A percentile compares a stretch with the other conserved stretches of the same genome.
Evolutionary conservation across 2,888 invertebrate genomes (phyloP).

Genomic region (Melanophora roralis): DNA sequence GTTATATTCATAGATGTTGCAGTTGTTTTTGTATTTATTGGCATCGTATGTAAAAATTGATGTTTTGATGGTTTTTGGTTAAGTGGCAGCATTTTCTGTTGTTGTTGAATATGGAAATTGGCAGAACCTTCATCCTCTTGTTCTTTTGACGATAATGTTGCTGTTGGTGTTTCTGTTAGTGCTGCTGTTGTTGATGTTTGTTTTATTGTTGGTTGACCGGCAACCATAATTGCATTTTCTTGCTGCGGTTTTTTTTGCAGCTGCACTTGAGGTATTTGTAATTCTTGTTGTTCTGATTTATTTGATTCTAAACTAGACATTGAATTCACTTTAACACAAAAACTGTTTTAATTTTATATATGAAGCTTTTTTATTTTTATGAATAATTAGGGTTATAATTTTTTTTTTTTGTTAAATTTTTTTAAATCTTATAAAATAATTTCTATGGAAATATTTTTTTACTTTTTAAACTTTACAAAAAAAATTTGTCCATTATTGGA

Average conservation of each 20-base stretch:
- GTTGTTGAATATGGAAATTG: slow-evolving; percentile 25
- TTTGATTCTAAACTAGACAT: slow-evolving; percentile 54
- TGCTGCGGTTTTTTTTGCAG: slow-evolving; percentile 47
- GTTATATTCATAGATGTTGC: slow-evolving; percentile 31
- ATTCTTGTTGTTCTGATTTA: slow-evolving; percentile 45
- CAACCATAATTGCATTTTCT: slow-evolving; percentile 63
- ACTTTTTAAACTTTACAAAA: not conserved
- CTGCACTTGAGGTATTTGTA: slow-evolving; percentile 45
- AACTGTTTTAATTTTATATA: slow-evolving; percentile 27
- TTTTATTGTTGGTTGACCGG: slow-evolving; percentile 48
- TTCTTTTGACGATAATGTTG: too few relatives aligned
- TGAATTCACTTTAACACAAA: slow-evolving; percentile 38
- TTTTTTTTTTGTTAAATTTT: not conserved
- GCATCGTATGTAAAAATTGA: slow-evolving; percentile 62
- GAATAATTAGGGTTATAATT: not conserved
- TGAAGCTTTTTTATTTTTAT: not conserved
- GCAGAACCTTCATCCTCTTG: slow-evolving; percentile 23
- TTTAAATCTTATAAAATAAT: not conserved
- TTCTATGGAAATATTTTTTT: not conserved
- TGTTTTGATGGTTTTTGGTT: slow-evolving; percentile 57
- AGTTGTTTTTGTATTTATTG: slow-evolving; percentile 60
- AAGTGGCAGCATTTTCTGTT: slow-evolving; percentile 32
- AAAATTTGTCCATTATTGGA: not conserved
- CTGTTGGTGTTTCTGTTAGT: slow-evolving; percentile 11
- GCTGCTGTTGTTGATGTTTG: slow-evolving; percentile 33